Base-by-base conservation (phyloP, 35 echinoderm and acorn worm species). In the Heliocidaris tuberculata region DNA sequence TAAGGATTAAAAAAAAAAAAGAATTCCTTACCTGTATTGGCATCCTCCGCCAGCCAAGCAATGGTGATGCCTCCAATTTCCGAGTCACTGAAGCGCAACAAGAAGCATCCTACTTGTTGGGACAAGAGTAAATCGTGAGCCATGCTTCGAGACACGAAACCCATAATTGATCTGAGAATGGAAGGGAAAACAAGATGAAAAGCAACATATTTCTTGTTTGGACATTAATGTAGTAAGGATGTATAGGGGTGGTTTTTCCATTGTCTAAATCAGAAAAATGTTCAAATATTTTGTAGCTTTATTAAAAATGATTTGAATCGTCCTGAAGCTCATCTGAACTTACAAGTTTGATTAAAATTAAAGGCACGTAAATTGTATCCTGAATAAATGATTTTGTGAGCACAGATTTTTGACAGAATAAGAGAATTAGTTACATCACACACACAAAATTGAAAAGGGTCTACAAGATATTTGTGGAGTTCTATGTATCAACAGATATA, bases 61-160 rank as follows among this genome's bases (percentile, higher is more conserved):
- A 99, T 99, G 30, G 97, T 99, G 60, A 99, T 96, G 90, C 97
- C 98, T n/a, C 98, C 98, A 47, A 99, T 97, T 42, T 97, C 96
- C 16, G 97, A 97, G 94, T 99, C 98, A 93, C 98, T 97, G 94
- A 97, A 99, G 59, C 98, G 94, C 48, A 99, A 85, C 56, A 99
- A 48, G 91, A 93, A 93, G 47, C 48, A 24, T 3, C 94, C 95
- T 85, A 93, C 91, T 90, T 92, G 95, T 91, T 97, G 96, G 91
- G 95, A 96, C 90, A 97, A 59, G 48, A 99, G 92, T 12, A 99
- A 88, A 42, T 99, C 97, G 24, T 96, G 97, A n/a, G 98, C 97
- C 50, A 31, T 97, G 97, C 52, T 94, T 54, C 86, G 94, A 93
- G 47, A 95, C 95, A 99, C 96, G 92, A 99, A 99, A 2, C 98